phyloP scores from a whole-genome alignment of 2,888 invertebrate species.

The Luperina nickerlii region DNA sequence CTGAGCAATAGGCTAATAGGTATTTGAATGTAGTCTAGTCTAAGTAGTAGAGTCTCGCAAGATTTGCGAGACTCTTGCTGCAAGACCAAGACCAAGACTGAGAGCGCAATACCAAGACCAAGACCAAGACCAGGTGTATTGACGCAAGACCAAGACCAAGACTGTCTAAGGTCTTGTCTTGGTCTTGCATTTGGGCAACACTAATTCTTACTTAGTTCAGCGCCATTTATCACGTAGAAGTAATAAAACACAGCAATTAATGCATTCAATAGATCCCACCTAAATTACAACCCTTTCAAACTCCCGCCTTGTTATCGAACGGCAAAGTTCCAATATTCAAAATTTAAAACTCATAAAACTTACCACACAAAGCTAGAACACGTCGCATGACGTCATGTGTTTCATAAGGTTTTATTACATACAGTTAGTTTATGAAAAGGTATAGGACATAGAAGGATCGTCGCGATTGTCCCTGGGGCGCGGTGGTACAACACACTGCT shows the following conservation, averaged over 20 bases:
- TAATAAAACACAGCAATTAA: slow-evolving; percentile 32
- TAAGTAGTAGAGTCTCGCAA: too few relatives aligned
- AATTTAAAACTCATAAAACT: slow-evolving; percentile 47
- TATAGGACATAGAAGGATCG: slow-evolving; percentile 64
- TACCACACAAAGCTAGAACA: slow-evolving; percentile 27
- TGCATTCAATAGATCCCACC: slow-evolving; percentile 2
- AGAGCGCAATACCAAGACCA: too few relatives aligned
- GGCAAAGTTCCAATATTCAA: slow-evolving; percentile 32
- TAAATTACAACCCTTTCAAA: slow-evolving; percentile 27
- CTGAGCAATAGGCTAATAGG: too few relatives aligned
- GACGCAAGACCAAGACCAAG: too few relatives aligned
- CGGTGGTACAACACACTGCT: slow-evolving; percentile 73
- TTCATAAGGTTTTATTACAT: slow-evolving; percentile 51
- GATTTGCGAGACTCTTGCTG: too few relatives aligned
- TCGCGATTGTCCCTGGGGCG: slow-evolving; percentile 75
- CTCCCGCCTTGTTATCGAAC: slow-evolving; percentile 11
- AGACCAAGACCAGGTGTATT: too few relatives aligned
- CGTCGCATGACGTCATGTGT: slow-evolving; percentile 29
- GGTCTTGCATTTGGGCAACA: too few relatives aligned
- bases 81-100: too few relatives aligned
- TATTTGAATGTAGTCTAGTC: too few relatives aligned
- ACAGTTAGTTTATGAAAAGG: slow-evolving; percentile 49
- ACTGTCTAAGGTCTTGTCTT: too few relatives aligned
- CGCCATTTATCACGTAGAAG: slow-evolving; percentile 7
- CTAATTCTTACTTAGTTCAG: neutral